phyloP scores from a whole-genome alignment of 2,113 vertebrate species.

The Globicephala melas region DNA sequence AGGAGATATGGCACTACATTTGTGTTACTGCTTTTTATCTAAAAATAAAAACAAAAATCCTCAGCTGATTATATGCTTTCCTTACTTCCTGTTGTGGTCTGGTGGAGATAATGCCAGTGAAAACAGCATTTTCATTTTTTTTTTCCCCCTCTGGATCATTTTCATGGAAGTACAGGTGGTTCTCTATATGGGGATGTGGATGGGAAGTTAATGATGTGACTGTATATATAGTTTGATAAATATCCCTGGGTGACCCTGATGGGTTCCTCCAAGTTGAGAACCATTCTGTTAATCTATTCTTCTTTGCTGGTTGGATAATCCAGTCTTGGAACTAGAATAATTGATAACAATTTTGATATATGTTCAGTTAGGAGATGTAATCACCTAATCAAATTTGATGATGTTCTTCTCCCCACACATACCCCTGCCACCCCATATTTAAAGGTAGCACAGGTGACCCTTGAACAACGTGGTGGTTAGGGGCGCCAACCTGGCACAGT shows the following conservation, averaged over 20 bases:
- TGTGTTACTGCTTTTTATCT: background rate
- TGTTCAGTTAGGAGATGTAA: background rate
- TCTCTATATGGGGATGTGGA: background rate
- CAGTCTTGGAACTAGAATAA: background rate
- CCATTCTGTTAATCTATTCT: background rate
- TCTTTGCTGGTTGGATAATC: background rate
- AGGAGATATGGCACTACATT: background rate
- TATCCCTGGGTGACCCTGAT: background rate
- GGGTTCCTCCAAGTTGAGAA: background rate
- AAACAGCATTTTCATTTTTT: background rate
- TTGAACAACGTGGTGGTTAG: no score
- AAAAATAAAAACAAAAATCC: background rate
- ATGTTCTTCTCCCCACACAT: background rate
- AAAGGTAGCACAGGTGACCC: background rate
- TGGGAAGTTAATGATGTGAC: background rate
- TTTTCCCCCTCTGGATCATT: background rate
- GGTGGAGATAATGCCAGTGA: background rate
- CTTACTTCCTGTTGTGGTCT: background rate
- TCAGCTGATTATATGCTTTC: background rate
- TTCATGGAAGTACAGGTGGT: background rate
- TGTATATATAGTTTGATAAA: background rate
- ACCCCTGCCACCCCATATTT: background rate
- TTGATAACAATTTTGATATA: background rate
- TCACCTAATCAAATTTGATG: background rate
- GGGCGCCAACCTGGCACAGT: no score